Base-by-base conservation (phyloP, 2,888 invertebrate species). In the Aromia moschata region DNA sequence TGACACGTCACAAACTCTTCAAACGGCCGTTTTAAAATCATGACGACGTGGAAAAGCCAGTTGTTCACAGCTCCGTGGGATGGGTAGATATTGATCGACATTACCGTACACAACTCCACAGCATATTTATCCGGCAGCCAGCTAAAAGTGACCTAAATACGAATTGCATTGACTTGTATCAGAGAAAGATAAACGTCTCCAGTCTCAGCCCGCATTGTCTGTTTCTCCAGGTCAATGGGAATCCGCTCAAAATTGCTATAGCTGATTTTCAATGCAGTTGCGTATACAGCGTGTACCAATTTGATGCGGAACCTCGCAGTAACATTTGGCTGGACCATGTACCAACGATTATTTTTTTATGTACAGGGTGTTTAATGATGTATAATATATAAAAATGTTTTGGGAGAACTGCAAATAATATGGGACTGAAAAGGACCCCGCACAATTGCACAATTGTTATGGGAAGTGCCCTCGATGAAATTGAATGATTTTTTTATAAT, bases 91-190 rank as follows among this genome's bases (percentile, higher is more conserved):
- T 49, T 38, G 49, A 49, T 49, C 49, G 18, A 49, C 49, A 12
- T 18, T 11, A 44, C 20, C 25, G 18, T 38, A 38, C 38, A 18
- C 49, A 49, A 38, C 49, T 14, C 49, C 36, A 38, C 36, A 25
- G 49, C 40, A 55, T 62, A 52, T 63, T 56, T 65, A 61, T 56
- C 58, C 61, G 59, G 52, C 43, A 43, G 53, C 45, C 49, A 58
- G 56, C 45, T 56, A 54, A 37, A 58, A 64, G 57, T 61, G 63
- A 61, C 63, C 64, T 61, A 65, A 54, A 61, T 64, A 60, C 49
- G 38, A 33, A 33, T 9, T 11, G 33, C 33, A 38, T 49, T 49
- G 37, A 10, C 49, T 10, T 3, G n/a, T 10, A n/a, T 2, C 2
- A 11, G 11, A 11, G 33, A 33, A 33, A 25, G 4, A 25, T 25